Percentiles rank a stretch among this genome's conserved stretches.
phyloP scores from a whole-genome alignment of 2,888 invertebrate genomes.

The Aleiodes alternator region DNA sequence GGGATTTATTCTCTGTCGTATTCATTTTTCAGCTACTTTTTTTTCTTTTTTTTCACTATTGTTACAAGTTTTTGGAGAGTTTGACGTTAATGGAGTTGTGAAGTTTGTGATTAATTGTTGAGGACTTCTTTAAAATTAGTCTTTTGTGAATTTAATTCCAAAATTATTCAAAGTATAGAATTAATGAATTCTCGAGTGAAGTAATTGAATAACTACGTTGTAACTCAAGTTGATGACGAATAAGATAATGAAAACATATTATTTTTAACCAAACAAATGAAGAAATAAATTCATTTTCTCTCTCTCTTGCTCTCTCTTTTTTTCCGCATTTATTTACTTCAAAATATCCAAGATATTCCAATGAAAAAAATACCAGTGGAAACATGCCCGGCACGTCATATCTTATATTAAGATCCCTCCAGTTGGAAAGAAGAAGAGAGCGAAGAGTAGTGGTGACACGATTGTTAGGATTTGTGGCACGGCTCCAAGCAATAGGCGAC shows the following conservation, averaged over 20 bases:
- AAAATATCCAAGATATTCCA: conserved; percentile 23
- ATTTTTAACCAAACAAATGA: background rate
- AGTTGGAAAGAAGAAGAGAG: conserved; percentile 23
- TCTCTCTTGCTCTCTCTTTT: too few relatives aligned
- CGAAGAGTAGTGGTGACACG: conserved; percentile 28
- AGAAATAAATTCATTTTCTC: background rate
- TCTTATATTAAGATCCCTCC: conserved; percentile 29
- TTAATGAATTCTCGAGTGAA: too few relatives aligned
- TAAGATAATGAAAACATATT: background rate
- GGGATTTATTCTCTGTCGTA: background rate
- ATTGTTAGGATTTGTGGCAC: conserved; percentile 39
- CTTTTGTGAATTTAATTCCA: too few relatives aligned
- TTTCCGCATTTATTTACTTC: background rate
- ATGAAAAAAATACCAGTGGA: conserved; percentile 8
- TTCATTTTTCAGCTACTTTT: too few relatives aligned
- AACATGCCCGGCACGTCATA: conserved; percentile 30
- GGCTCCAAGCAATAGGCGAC: conserved; percentile 33
- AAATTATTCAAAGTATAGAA: too few relatives aligned
- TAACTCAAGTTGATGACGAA: too few relatives aligned
- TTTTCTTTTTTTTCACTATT: background rate
- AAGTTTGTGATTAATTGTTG: background rate
- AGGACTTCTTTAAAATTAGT: too few relatives aligned
- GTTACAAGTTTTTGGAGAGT: background rate
- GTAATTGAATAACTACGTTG: too few relatives aligned
- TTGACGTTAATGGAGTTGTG: conserved; percentile 1